phyloP scores from a whole-genome alignment of 2,113 vertebrate genomes.

The Zingel zingel region DNA sequence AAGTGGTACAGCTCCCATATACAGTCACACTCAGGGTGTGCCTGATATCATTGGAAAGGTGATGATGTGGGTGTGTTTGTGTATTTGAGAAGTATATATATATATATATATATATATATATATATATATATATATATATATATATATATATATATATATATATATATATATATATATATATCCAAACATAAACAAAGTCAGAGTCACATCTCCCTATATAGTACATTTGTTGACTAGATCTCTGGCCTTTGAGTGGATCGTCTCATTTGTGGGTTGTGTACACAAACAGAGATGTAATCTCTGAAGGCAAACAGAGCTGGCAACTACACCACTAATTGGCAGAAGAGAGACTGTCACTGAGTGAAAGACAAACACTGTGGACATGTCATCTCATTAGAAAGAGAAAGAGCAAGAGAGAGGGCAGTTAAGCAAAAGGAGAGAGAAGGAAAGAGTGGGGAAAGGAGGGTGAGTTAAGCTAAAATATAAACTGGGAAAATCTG shows the following conservation, averaged over 20 bases:
- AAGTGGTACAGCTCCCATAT: no score
- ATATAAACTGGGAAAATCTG: constrained; percentile 43
- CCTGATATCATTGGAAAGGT: no score
- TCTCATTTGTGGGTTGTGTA: constrained; percentile 73
- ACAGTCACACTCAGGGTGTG: no score
- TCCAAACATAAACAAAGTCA: neutral
- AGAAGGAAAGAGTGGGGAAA: neutral
- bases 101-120: no score
- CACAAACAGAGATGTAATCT: constrained; percentile 77
- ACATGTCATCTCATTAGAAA: constrained; percentile 69
- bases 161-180: no score
- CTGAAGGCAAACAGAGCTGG: constrained; percentile 69
- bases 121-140: no score
- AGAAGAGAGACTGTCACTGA: constrained; percentile 73
- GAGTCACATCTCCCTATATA: neutral
- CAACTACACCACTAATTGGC: constrained; percentile 75
- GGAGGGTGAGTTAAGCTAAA: constrained; percentile 21
- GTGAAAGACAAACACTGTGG: constrained; percentile 60
- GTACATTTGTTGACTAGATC: constrained; percentile 52
- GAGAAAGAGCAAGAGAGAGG: constrained; percentile 12
- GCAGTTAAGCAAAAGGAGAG: neutral
- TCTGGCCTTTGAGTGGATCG: constrained; percentile 60
- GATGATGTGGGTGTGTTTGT: no score
- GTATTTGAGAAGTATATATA: no score
- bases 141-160: no score